Evolutionary conservation across 2,113 vertebrate genomes (phyloP).

Genomic region (Datnioides undecimradiatus): DNA sequence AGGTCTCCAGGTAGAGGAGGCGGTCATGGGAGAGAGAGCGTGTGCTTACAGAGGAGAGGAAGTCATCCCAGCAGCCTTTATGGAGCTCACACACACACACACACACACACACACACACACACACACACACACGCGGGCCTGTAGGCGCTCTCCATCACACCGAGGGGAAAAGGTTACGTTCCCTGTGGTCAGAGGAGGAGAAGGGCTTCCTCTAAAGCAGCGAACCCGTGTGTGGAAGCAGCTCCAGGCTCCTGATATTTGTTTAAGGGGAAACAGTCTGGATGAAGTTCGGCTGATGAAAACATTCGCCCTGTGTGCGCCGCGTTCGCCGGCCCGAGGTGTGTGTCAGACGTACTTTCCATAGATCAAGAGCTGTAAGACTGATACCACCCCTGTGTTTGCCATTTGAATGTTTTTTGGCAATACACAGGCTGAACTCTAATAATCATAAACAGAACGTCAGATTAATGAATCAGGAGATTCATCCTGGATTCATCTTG

Average conservation of each 20-base stretch:
- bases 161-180: slow-evolving; percentile 44
- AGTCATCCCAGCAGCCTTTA: slow-evolving; percentile 71
- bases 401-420: too few relatives aligned
- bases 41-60: slow-evolving; percentile 75
- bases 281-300: slow-evolving; percentile 20
- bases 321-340: too few relatives aligned
- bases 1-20: slow-evolving; percentile 63
- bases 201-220: slow-evolving; percentile 61
- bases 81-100: slow-evolving; percentile 40
- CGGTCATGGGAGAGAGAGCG: slow-evolving; percentile 82
- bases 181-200: slow-evolving; percentile 65
- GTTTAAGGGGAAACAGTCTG: slow-evolving; percentile 35
- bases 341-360: neutral
- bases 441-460: too few relatives aligned
- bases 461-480: too few relatives aligned
- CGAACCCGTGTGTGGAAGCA: slow-evolving; percentile 38
- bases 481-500: too few relatives aligned
- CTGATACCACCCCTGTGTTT: too few relatives aligned
- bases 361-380: too few relatives aligned
- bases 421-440: too few relatives aligned
- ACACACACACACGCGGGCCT: slow-evolving; percentile 32
- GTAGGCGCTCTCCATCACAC: slow-evolving; percentile 43
- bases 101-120: neutral
- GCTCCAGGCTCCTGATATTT: slow-evolving; percentile 31
- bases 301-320: neutral